A percentile compares a stretch with the other conserved stretches of the same genome.
Conservation (phyloP, 2,113 vertebrate species). For the Zeus faber region DNA sequence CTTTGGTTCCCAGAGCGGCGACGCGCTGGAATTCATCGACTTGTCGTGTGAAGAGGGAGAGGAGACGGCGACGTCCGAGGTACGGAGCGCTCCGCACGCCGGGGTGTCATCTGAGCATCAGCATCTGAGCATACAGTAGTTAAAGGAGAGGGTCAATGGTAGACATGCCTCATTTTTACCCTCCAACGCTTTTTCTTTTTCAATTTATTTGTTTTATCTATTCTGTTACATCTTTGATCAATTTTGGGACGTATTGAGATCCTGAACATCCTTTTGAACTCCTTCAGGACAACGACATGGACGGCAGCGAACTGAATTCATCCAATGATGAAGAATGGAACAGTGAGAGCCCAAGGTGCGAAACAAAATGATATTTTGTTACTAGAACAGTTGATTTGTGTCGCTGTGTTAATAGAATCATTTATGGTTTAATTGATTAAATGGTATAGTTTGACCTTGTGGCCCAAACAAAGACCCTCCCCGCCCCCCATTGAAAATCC, state of each 20-base stretch:
- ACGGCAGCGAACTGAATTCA: slow-evolving; percentile 82
- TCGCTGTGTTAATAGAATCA: too few species aligned
- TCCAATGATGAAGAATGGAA: slow-evolving; percentile 91
- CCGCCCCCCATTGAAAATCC: slow-evolving; percentile 1
- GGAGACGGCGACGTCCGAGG: slow-evolving; percentile 78
- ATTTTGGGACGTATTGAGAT: background rate
- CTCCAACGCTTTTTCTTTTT: background rate
- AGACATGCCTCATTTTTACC: background rate
- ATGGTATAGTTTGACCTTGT: too few species aligned
- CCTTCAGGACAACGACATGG: slow-evolving; percentile 80
- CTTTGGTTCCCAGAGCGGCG: slow-evolving; percentile 53
- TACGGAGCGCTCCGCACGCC: too few species aligned
- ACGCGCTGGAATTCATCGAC: slow-evolving; percentile 68
- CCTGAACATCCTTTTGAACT: background rate
- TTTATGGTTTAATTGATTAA: too few species aligned
- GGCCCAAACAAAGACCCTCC: too few species aligned
- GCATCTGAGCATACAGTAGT: too few species aligned
- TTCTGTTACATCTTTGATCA: background rate
- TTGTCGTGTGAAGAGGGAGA: slow-evolving; percentile 87
- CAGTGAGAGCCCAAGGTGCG: slow-evolving; percentile 88
- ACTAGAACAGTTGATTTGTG: too few species aligned
- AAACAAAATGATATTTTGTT: too few species aligned
- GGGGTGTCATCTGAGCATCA: too few species aligned
- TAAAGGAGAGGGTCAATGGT: too few species aligned
- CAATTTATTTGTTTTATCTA: background rate